Conservation (phyloP, 2,113 vertebrate species). For the Pseudorectes ferrugineus region DNA sequence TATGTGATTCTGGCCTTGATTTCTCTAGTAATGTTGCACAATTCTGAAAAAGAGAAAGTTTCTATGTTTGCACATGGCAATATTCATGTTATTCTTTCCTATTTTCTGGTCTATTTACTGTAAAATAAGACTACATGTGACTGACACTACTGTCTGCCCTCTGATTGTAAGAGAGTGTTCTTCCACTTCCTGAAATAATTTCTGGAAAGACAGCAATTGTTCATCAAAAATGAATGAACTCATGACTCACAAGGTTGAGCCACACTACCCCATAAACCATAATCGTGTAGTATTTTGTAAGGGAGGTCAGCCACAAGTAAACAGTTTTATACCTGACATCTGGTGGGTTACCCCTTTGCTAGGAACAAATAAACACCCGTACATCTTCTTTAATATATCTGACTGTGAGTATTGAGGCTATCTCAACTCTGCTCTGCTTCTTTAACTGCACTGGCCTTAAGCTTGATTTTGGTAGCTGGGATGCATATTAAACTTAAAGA, state of each 20-base stretch:
- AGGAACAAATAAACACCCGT: neutral
- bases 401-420: neutral
- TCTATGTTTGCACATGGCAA: neutral
- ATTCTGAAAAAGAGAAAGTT: neutral
- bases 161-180: neutral
- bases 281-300: neutral
- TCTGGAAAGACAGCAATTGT: neutral
- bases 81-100: neutral
- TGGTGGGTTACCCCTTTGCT: neutral
- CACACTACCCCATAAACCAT: neutral
- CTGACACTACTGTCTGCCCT: neutral
- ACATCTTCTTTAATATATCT: neutral
- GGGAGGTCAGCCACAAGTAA: neutral
- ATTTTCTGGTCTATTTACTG: neutral
- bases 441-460: neutral
- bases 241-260: neutral
- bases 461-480: neutral
- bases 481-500: neutral
- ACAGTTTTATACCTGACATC: neutral
- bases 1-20: neutral
- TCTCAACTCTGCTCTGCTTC: neutral
- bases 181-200: neutral
- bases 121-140: neutral
- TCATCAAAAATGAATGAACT: neutral
- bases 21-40: neutral